Evolutionary conservation across 2,888 invertebrate genomes (phyloP), one percentile per base, ranked within the genome.

Genomic region (Pristionchus exspectatus): DNA sequence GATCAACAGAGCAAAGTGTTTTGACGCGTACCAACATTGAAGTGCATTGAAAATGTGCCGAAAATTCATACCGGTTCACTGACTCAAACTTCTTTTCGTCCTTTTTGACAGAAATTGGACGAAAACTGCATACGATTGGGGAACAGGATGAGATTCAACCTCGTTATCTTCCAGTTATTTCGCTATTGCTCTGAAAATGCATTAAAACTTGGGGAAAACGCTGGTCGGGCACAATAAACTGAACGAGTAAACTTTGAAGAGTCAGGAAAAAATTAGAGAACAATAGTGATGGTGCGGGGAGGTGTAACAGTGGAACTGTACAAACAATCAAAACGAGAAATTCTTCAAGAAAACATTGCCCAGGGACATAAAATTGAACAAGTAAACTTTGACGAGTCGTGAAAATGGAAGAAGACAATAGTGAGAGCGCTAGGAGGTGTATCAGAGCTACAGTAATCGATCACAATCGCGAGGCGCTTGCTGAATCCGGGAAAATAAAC

Each of bases 401-500:
- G 18, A 59, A 24, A 59, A 59, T 1, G 27, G 10, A 21, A 38
- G 33, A 74, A 74, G 38, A 30, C 18, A 14, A 21, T 16, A 74
- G 74, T 24, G 16, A 74, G 10, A 5, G 0, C 5, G 18, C 0
- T 33, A 16, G 38, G 21, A 33, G 12, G 44, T n/a, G 44, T 77
- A 24, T 3, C 21, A 44, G 21, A 1, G 38, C 30, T 27, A 77
- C 77, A 50, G 77, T n/a, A 81, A 81, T 44, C 27, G 50, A 81
- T 50, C 3, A 3, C 2, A 12, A 50, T 81, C 81, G 21, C 18
- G 21, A 7, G 54, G 54, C 50, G 24, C 21, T 2, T 12, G 9
- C 12, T n/a, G 81, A 81, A n/a, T 54, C 27, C 54, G n/a, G 12
- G 24, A 81, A 54, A 27, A 81, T 81, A 81, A 54, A 81, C 81